Evolutionary conservation across 2,797 vertebrate genomes (phyloP).

Genomic region (Dallia pectoralis): DNA sequence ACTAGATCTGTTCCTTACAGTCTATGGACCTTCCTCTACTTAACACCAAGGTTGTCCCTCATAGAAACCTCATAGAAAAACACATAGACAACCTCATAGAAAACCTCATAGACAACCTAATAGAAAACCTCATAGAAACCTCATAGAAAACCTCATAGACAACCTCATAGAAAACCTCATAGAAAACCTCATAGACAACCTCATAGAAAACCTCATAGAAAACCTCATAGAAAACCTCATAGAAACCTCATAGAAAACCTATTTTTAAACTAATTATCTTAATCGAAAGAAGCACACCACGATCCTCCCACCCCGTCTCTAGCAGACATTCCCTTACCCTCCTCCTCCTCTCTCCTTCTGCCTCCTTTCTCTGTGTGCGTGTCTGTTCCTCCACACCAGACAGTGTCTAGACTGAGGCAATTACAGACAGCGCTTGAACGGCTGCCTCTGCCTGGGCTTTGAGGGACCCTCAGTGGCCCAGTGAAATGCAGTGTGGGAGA

Average conservation of each 20-base stretch:
- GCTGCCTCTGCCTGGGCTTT: conserved; percentile 47
- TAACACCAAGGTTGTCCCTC: no score
- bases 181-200: no score
- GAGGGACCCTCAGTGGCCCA: conserved; percentile 34
- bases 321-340: background rate
- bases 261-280: background rate
- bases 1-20: no score
- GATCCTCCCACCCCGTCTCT: background rate
- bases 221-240: no score
- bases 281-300: conserved; percentile 2
- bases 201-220: no score
- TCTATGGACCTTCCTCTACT: no score
- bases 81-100: no score
- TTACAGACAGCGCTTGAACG: conserved; percentile 77
- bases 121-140: no score
- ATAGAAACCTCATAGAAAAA: no score
- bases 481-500: background rate
- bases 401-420: conserved; percentile 88
- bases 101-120: no score
- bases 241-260: background rate
- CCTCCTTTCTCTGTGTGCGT: conserved; percentile 36
- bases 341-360: conserved; percentile 10
- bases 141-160: no score
- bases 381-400: conserved; percentile 78
- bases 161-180: no score